Evolutionary conservation across 2,888 invertebrate genomes (phyloP).

Genomic region (Amiota minor): DNA sequence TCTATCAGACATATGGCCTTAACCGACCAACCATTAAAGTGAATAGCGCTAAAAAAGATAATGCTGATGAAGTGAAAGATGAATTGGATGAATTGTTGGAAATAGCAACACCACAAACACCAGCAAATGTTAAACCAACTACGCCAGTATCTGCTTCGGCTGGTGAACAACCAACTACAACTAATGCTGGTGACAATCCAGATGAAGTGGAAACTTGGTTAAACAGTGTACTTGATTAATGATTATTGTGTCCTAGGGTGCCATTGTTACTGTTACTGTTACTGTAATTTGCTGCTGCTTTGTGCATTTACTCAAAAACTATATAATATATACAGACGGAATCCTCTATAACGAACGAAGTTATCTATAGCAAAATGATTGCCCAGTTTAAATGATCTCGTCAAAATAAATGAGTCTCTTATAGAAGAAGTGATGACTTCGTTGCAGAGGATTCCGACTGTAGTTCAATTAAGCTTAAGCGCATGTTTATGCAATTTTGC

Average conservation of each 20-base stretch:
- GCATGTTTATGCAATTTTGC: too few species aligned
- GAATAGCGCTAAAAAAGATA: background rate
- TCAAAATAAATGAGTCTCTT: too few species aligned
- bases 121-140: slow-evolving; percentile 38
- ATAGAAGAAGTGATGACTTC: too few species aligned
- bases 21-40: slow-evolving; percentile 27
- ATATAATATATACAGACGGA: too few species aligned
- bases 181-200: slow-evolving; percentile 39
- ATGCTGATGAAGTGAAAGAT: slow-evolving; percentile 46
- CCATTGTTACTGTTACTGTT: too few species aligned
- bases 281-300: too few species aligned
- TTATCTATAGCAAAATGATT: too few species aligned
- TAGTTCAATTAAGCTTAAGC: too few species aligned
- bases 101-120: slow-evolving; percentile 53
- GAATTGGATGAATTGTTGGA: slow-evolving; percentile 70
- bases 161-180: slow-evolving; percentile 23
- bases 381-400: too few species aligned
- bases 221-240: slow-evolving; percentile 70
- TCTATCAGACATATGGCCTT: slow-evolving; percentile 57
- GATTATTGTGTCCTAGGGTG: slow-evolving; percentile 27
- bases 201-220: slow-evolving; percentile 72
- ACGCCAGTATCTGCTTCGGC: slow-evolving; percentile 26
- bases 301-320: too few species aligned
- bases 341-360: too few species aligned
- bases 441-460: too few species aligned